Evolutionary conservation across 2,888 invertebrate genomes (phyloP), one percentile per base, ranked within the genome.

Genomic region (Apeira syringaria): DNA sequence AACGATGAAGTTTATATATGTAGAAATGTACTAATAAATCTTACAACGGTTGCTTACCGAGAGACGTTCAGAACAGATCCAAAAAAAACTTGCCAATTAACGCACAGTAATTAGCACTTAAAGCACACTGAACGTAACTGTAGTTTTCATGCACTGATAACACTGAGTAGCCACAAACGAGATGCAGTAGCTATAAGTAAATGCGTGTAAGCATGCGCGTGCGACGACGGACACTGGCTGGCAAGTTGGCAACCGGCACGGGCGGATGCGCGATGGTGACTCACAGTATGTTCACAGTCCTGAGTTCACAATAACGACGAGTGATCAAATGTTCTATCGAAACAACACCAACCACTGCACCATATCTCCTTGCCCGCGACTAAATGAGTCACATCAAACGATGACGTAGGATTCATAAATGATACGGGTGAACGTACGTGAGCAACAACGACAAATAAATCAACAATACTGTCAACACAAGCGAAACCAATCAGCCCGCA

Each of bases 191-290:
- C n/a, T n/a, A n/a, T n/a, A n/a, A n/a, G n/a, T n/a, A n/a, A n/a
- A n/a, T n/a, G 74, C 77, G 79, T 80, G 76, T 75, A 65, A 66
- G 64, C 74, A 65, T 80, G 84, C 85, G 82, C 83, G 68, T 65
- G 76, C 75, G 85, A 59, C 67, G 74, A 48, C 56, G 59, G 58
- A 61, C 61, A 80, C 78, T 79, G 70, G 65, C 60, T n/a, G 65
- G 54, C 56, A 42, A 41, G 40, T 45, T 27, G 40, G 46, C 53
- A 55, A 64, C 64, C 66, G 64, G 64, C 61, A 64, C 62, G 67
- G 68, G 69, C 80, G 82, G 78, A 80, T 76, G 75, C 71, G 67
- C 63, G 54, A 3, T 8, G 30, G 12, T 46, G 45, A 46, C 24
- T 46, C 45, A 45, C 35, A 20, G 18, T n/a, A n/a, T n/a, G n/a